Base-by-base conservation (phyloP, 2,797 vertebrate species). In the Miichthys miiuy region DNA sequence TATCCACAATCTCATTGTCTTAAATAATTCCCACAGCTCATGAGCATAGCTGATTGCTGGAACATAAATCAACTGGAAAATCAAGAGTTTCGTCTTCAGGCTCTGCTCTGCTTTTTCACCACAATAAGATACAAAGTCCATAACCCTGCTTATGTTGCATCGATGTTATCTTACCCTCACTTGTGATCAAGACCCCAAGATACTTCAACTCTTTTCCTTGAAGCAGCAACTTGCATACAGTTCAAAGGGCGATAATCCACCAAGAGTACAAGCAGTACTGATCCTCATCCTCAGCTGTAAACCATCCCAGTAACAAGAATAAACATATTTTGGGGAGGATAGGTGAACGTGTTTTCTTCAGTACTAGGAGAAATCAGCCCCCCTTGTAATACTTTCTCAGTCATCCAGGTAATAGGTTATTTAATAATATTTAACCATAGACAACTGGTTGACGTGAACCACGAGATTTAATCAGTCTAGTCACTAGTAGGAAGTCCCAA, bases 31-130 rank as follows among this genome's bases (percentile, higher is more conserved):
- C 8, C 27, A 54, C 20, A 41, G 18, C 17, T 65, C 6, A 34
- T 30, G 21, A 57, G 23, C 21, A 55, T 48, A 25, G 41, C 74
- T 65, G 18, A 60, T 12, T 16, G 34, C 25, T 2, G 10, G 11
- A 48, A 42, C n/a, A 62, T 63, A 30, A 63, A 67, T 60, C 38
- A 65, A 34, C 58, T 17, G 6, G 21, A 42, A 21, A 64, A 72
- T 58, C 9, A 6, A 58, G 51, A 68, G 20, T 44, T 58, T 58
- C 10, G 6, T 7, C 60, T 38, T 51, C 25, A 42, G 61, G 13
- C 46, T 68, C 3, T 20, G 27, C 23, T 58, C 25, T 0, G 0
- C 42, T 57, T 68, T 61, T 72, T 42, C 16, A n/a, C 41, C 38
- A 52, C 60, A 14, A 34, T 17, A 4, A 3, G 1, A n/a, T 38